Evolutionary conservation across 2,888 invertebrate genomes (phyloP).

Genomic region (Biston betularia): DNA sequence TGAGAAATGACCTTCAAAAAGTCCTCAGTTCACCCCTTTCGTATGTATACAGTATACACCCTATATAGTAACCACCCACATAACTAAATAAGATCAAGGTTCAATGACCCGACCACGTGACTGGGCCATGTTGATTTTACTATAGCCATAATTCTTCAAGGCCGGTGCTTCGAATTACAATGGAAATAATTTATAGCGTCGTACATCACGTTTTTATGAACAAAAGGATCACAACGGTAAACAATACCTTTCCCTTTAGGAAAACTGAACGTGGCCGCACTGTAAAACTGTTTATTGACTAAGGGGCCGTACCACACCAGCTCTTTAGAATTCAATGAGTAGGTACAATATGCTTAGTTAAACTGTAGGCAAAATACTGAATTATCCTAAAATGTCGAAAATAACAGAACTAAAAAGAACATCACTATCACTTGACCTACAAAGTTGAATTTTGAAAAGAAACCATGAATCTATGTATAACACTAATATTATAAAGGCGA

Average conservation of each 20-base stretch:
- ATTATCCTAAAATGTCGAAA: background rate
- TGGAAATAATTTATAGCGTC: slow-evolving; percentile 49
- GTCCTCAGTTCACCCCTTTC: too few relatives aligned
- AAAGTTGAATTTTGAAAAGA: too few relatives aligned
- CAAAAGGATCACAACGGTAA: slow-evolving; percentile 28
- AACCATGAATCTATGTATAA: too few relatives aligned
- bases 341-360: background rate
- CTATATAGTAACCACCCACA: too few relatives aligned
- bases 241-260: slow-evolving; percentile 7
- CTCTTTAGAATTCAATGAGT: background rate
- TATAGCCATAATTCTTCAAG: slow-evolving; percentile 24
- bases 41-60: too few relatives aligned
- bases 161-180: slow-evolving; percentile 34
- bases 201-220: slow-evolving; percentile 45
- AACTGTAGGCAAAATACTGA: background rate
- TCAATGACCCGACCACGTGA: slow-evolving; percentile 1
- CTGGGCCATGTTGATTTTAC: slow-evolving; percentile 6
- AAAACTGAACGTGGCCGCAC: background rate
- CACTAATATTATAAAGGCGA: too few relatives aligned
- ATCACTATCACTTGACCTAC: too few relatives aligned
- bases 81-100: background rate
- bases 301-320: background rate
- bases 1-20: too few relatives aligned
- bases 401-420: too few relatives aligned
- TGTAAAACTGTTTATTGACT: background rate